These are phyloP conservation scores for Fragariocoptes setiger DNA, from an alignment of 1,140 invertebrate genomes.

Conservation along the genomic window DNA sequence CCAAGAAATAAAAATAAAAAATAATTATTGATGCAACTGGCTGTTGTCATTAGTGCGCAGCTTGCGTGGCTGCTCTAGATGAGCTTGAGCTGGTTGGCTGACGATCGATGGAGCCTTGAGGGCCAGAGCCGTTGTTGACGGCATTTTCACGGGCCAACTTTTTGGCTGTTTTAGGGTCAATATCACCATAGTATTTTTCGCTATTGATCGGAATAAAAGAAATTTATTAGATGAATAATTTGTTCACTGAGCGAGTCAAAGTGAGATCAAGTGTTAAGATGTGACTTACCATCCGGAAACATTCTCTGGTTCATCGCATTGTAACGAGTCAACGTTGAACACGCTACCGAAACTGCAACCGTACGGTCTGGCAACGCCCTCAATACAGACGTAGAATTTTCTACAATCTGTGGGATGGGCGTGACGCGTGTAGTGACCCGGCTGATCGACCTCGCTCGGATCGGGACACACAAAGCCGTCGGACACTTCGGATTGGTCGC, in stretches of 20 bases:
- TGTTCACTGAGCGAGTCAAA: neutral
- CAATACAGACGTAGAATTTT: slow-evolving; percentile 58
- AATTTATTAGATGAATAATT: slow-evolving; percentile 1
- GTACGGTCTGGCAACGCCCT: slow-evolving; percentile 58
- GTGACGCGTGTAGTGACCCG: slow-evolving; percentile 62
- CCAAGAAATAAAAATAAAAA: too few relatives aligned
- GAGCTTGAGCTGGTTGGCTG: too few relatives aligned
- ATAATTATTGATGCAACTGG: too few relatives aligned
- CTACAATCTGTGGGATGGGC: slow-evolving; percentile 75
- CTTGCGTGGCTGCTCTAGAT: too few relatives aligned
- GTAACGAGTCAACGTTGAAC: slow-evolving; percentile 69
- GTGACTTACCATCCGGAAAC: slow-evolving; percentile 67
- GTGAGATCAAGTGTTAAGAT: neutral
- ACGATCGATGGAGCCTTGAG: too few relatives aligned
- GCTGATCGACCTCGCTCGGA: slow-evolving; percentile 25
- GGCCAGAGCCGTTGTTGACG: too few relatives aligned
- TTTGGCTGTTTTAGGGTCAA: slow-evolving; percentile 66
- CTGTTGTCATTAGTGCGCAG: too few relatives aligned
- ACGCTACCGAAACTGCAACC: slow-evolving; percentile 71
- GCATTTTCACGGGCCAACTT: slow-evolving; percentile 31
- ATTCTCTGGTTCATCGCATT: slow-evolving; percentile 69
- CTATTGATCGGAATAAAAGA: slow-evolving; percentile 17
- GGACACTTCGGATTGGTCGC: slow-evolving; percentile 25
- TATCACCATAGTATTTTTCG: slow-evolving; percentile 78
- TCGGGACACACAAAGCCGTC: slow-evolving; percentile 55